Percentiles rank a stretch among this genome's conserved stretches.
Evolutionary conservation across 2,113 vertebrate genomes (phyloP).

Genomic region (Canis aureus): DNA sequence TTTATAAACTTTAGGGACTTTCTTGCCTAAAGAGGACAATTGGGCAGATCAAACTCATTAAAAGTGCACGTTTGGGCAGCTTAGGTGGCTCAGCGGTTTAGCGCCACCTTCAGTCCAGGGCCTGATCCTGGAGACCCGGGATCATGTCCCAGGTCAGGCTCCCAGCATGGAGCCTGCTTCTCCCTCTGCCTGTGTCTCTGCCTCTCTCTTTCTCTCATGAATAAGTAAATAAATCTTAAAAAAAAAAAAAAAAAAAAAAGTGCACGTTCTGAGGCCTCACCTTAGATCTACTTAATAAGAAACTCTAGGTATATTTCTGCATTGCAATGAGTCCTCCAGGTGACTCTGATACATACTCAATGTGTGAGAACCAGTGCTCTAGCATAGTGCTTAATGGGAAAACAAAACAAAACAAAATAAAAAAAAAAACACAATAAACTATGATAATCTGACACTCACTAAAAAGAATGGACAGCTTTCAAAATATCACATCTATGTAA

Average conservation of each 20-base stretch:
- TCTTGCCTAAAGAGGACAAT: not conserved
- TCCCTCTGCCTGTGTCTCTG: no score
- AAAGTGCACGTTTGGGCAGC: no score
- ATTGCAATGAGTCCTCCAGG: not conserved
- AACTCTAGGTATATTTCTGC: not conserved
- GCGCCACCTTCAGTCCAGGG: no score
- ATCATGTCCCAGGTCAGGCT: no score
- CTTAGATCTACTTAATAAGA: not conserved
- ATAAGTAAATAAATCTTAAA: no score
- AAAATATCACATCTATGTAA: not conserved
- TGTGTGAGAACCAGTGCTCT: not conserved
- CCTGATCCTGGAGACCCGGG: no score
- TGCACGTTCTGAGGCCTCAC: not conserved
- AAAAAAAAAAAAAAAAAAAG: no score
- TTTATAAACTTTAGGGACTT: not conserved
- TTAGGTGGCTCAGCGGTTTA: no score
- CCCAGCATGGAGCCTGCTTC: no score
- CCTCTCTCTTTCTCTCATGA: no score
- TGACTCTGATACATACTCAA: not conserved
- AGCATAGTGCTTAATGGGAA: not conserved
- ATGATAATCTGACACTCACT: not conserved
- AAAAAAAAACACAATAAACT: not conserved
- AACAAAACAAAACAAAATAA: not conserved
- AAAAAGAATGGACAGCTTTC: not conserved
- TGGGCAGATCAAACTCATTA: no score